phyloP scores from a whole-genome alignment of 2,113 vertebrate genomes.

The Melanerpes formicivorus region DNA sequence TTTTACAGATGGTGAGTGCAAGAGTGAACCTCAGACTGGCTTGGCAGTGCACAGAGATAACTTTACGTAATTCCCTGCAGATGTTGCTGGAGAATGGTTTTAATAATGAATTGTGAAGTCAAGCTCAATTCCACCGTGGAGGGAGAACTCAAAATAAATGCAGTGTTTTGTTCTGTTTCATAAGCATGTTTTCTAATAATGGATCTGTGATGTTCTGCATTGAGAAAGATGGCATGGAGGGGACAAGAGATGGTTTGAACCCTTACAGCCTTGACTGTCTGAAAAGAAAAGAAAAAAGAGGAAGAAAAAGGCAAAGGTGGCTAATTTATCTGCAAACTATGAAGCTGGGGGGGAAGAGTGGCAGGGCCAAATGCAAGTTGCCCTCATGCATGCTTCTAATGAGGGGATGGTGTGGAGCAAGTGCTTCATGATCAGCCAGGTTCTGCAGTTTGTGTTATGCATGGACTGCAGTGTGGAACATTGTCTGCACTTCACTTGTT shows the following conservation, averaged over 20 bases:
- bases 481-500: not conserved
- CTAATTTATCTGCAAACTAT: not conserved
- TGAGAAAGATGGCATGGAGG: not conserved
- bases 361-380: not conserved
- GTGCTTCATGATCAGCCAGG: not conserved
- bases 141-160: conserved; percentile 38
- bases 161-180: conserved; percentile 38
- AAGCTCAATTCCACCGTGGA: conserved; percentile 13
- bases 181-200: conserved; percentile 9
- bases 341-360: accelerated
- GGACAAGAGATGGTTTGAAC: not conserved
- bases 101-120: conserved; percentile 54
- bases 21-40: conserved; percentile 40
- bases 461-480: not conserved
- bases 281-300: too few species aligned
- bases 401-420: not conserved
- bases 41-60: conserved; percentile 59
- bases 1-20: conserved; percentile 64
- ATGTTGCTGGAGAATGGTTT: conserved; percentile 55
- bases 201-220: not conserved
- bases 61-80: conserved; percentile 63
- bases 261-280: not conserved
- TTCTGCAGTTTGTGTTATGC: not conserved
- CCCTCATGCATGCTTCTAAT: not conserved
- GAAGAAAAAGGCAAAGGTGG: not conserved